Evolutionary conservation across 1,140 invertebrate genomes (phyloP).

Genomic region (Drosophila guanche): DNA sequence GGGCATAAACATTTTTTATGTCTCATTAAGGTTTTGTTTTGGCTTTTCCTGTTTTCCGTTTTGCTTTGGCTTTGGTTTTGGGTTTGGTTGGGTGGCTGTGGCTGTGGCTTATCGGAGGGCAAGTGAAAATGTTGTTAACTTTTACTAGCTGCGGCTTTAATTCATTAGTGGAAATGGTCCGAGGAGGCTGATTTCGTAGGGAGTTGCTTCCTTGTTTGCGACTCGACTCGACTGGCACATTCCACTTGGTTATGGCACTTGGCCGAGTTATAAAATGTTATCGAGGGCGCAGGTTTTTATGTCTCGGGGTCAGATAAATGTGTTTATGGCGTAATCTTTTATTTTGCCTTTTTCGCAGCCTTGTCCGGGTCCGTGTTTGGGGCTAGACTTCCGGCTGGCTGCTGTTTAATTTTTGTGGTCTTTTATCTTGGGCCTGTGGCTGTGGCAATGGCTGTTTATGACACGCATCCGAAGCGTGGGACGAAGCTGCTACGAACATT

Average conservation of each 20-base stretch:
- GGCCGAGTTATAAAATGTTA: constrained; percentile 76
- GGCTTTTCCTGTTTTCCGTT: constrained; percentile 11
- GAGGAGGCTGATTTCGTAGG: constrained; percentile 7
- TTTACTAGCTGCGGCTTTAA: constrained; percentile 73
- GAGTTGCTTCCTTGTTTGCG: constrained; percentile 17
- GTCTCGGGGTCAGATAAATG: constrained; percentile 75
- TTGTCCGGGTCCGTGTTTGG: not conserved
- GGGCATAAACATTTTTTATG: constrained; percentile 69
- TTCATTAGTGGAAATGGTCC: constrained; percentile 58
- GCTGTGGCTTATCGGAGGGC: constrained; percentile 46
- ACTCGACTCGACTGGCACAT: constrained; percentile 1
- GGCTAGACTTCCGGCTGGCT: not conserved
- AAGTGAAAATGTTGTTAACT: constrained; percentile 56
- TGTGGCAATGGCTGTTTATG: constrained; percentile 58
- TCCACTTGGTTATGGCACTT: constrained; percentile 65
- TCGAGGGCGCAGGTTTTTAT: constrained; percentile 79
- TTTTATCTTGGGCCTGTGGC: constrained; percentile 26
- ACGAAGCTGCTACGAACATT: constrained; percentile 60
- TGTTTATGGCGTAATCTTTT: constrained; percentile 73
- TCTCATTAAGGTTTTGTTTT: constrained; percentile 52
- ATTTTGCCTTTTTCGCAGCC: constrained; percentile 45
- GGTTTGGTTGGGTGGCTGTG: constrained; percentile 6
- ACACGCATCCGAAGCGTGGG: constrained; percentile 62
- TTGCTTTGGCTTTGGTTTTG: constrained; percentile 28
- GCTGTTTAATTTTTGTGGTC: constrained; percentile 74